Evolutionary conservation across 2,888 invertebrate genomes (phyloP), one percentile per base, ranked within the genome.

Genomic region (Catocala fraxini): DNA sequence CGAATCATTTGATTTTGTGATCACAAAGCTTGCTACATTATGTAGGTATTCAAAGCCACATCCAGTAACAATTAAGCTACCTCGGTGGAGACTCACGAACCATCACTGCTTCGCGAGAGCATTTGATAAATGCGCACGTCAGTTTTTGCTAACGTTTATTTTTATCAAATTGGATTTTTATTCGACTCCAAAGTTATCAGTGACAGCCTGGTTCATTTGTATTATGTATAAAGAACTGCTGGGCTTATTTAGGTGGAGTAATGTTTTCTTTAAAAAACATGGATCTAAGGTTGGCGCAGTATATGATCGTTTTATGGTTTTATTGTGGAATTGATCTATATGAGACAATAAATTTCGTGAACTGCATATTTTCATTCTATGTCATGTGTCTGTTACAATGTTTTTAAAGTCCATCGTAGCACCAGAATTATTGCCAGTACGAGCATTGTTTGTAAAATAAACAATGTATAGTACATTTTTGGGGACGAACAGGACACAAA

Each of bases 71-170:
- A 72, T 75, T 63, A 70, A 59, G 45, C 45, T 49, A 57, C 3
- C 63, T 75, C 77, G 0, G 5, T 6, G 78, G 61, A 25, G 56
- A 1, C 59, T 65, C 55, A 41, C 67, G 59, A 63, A 59, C 59
- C 65, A 75, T 71, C 77, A 73, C 66, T 75, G 62, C 61, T 56
- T 65, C 63, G 67, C 71, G 58, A 68, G 54, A 69, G 56, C 66
- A 62, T 77, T 75, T 81, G 80, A 81, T 79, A 80, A 81, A 81
- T 80, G 77, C 69, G 68, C 63, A 53, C 68, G 68, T 69, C 70
- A 68, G 58, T 65, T 73, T 81, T 73, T 73, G 70, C 70, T 58
- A 57, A 64, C 69, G 57, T 71, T 68, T 69, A 72, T 69, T 81
- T 76, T 73, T 58, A 73, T 74, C 65, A 74, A 77, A 76, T 80